A percentile compares a stretch with the other conserved stretches of the same genome.
These are phyloP conservation scores for Pocillopora meandrina DNA, from an alignment of 92 coral and sea anemone genomes.

Conservation along the genomic window DNA sequence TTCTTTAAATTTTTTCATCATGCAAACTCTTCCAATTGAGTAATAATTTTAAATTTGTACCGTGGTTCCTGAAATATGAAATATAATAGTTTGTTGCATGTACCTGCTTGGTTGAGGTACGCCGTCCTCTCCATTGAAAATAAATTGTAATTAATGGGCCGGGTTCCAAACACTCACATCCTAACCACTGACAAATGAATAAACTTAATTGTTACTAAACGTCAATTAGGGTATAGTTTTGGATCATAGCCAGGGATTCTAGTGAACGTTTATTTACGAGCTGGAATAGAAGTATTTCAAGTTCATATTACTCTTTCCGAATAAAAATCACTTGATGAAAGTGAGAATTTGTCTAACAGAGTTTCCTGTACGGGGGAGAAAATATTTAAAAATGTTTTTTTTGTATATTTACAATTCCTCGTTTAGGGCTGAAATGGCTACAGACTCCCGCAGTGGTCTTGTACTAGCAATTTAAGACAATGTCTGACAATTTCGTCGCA, in stretches of 20 bases:
- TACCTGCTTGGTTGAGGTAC: not conserved
- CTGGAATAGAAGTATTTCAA: not conserved
- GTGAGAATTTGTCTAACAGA: no score
- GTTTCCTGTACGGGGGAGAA: no score
- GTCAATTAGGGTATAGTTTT: not conserved
- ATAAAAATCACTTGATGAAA: no score
- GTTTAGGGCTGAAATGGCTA: no score
- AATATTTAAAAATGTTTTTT: no score
- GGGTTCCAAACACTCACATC: conserved; percentile 3
- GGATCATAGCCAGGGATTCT: conserved; percentile 2
- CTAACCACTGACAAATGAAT: conserved; percentile 2
- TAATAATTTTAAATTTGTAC: not conserved
- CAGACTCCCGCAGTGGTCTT: no score
- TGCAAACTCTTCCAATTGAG: not conserved
- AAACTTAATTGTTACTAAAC: not conserved
- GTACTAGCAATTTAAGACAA: no score
- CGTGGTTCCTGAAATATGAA: not conserved
- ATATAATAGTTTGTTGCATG: not conserved
- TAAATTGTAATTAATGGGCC: not conserved
- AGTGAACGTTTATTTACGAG: not conserved
- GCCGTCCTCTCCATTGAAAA: no score
- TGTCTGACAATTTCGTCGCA: no score
- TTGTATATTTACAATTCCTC: no score
- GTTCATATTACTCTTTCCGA: not conserved
- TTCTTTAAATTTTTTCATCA: not conserved